These are phyloP conservation scores for Rhagonycha lutea DNA, from an alignment of 2,888 invertebrate species.

Conservation along the genomic window DNA sequence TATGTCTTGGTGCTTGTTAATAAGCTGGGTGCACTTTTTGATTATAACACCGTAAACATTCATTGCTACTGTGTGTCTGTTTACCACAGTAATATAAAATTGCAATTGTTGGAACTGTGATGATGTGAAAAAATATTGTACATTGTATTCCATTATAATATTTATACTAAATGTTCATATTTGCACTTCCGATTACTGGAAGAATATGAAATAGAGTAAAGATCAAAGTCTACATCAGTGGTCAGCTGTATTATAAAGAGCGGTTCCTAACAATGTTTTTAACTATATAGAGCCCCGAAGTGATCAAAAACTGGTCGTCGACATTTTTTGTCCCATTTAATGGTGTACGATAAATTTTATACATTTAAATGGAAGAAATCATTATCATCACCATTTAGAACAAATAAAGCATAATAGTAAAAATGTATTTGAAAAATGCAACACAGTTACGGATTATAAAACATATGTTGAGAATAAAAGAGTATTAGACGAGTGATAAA, in stretches of 20 bases:
- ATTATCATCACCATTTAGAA: background rate
- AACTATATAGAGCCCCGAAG: background rate
- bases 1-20: no score
- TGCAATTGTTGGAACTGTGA: no score
- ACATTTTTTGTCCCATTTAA: background rate
- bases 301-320: background rate
- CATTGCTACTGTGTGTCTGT: no score
- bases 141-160: no score
- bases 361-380: background rate
- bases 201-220: conserved; percentile 98
- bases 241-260: no score
- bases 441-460: background rate
- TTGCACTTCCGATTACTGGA: no score
- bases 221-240: conserved; percentile 73
- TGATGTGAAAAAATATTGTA: no score
- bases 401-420: background rate
- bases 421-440: background rate
- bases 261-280: background rate
- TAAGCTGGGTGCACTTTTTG: no score
- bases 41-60: no score
- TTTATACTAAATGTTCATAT: no score
- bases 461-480: background rate
- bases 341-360: background rate
- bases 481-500: background rate
- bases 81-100: no score